Evolutionary conservation across 2,113 vertebrate genomes (phyloP), one percentile per base, ranked within the genome.

Genomic region (Oenanthe melanoleuca): DNA sequence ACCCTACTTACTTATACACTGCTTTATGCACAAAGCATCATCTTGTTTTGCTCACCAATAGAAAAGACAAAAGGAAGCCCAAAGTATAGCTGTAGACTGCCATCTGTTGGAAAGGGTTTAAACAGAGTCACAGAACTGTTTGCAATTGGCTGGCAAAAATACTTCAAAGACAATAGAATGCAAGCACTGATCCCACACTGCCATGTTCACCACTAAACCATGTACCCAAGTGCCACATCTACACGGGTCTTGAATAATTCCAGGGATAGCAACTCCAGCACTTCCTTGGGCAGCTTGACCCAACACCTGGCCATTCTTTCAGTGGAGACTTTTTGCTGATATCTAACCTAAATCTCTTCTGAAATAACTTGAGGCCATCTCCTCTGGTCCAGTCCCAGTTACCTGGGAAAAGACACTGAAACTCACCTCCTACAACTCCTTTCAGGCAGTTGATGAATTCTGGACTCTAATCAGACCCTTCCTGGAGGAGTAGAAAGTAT

Each of bases 1-100:
- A 61, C 88, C n/a, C 93, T 98, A 49, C 96, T 97, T 97, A 95
- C 63, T 95, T 94, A 97, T 94, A 97, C 87, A 84, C 81, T 80
- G 86, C 64, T 97, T 96, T 92, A 88, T 93, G 80, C 75, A 92
- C 92, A 97, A 93, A 92, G 33, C 55, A 94, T 96, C 92, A 82
- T 80, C 80, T 92, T 92, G 40, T 74, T 86, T 79, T 84, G 65
- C 69, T 96, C 18, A 15, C 37, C 6, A 45, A 77, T 90, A 70
- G 45, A 55, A 79, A 96, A 65, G 45, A 47, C 31, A 91, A 65
- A 94, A 72, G n/a, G 52, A 95, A 89, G 63, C 22, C 3, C 7
- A 31, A 97, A 95, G 15, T 79, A 34, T 83, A 90, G 93, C 56
- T 91, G 47, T 20, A 89, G 79, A 93, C 87, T 92, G 92, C 79